A percentile compares a stretch with the other conserved stretches of the same genome.
Evolutionary conservation across 2,888 invertebrate species (phyloP).

Genomic region (Acanthococcus lagerstroemiae): DNA sequence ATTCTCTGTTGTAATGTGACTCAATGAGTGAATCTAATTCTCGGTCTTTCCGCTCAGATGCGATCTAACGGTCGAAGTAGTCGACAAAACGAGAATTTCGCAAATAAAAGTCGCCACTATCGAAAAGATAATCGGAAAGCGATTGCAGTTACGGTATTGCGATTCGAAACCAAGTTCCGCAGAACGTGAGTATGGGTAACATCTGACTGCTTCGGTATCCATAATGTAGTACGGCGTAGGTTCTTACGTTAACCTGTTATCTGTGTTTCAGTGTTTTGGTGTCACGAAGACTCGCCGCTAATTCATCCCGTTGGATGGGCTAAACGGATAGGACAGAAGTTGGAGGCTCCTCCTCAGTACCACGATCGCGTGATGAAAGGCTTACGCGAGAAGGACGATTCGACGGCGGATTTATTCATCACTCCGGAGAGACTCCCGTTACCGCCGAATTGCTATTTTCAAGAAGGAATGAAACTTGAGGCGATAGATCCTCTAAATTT

Average conservation of each 20-base stretch:
- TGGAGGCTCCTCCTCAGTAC: constrained; percentile 74
- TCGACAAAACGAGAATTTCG: constrained; percentile 90
- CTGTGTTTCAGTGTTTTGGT: constrained; percentile 74
- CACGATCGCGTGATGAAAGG: constrained; percentile 62
- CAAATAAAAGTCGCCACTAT: constrained; percentile 85
- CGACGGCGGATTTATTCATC: constrained; percentile 64
- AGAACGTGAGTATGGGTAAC: constrained; percentile 7
- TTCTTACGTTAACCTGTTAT: not conserved
- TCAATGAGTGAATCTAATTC: too few species aligned
- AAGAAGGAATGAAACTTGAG: constrained; percentile 89
- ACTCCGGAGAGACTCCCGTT: constrained; percentile 41
- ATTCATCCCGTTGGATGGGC: constrained; percentile 98
- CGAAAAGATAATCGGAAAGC: constrained; percentile 81
- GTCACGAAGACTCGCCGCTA: constrained; percentile 87
- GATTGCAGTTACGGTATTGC: constrained; percentile 82
- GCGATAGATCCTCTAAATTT: constrained; percentile 94
- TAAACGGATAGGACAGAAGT: constrained; percentile 71
- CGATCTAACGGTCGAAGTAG: constrained; percentile 82
- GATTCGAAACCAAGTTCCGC: constrained; percentile 47
- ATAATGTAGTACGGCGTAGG: not conserved
- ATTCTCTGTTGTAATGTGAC: too few species aligned
- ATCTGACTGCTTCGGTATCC: not conserved
- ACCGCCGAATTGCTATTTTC: constrained; percentile 44
- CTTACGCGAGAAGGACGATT: constrained; percentile 63
- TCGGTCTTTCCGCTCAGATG: constrained; percentile 47